Conservation (phyloP, 2,797 vertebrate species). For the Sylvia borin region DNA sequence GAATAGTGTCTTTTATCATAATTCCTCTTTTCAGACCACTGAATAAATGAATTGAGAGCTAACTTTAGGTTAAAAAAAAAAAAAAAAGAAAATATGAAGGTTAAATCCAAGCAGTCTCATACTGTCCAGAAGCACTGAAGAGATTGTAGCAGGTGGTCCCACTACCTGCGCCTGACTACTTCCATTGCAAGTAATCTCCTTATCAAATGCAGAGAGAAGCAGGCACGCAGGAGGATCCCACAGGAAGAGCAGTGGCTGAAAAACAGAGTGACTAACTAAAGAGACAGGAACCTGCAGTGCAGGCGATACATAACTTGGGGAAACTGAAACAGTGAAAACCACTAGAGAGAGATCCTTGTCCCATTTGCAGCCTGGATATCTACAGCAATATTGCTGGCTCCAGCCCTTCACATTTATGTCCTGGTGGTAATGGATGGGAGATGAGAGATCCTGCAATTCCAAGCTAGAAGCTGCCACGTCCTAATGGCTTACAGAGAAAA, state of each 20-base stretch:
- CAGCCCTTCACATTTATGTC: not conserved
- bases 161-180: constrained; percentile 47
- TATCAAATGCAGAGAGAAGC: constrained; percentile 28
- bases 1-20: not conserved
- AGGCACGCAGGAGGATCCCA: constrained; percentile 20
- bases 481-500: not conserved
- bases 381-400: not conserved
- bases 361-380: not conserved
- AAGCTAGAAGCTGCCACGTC: not conserved
- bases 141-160: constrained; percentile 39
- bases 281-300: not conserved
- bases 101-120: not conserved
- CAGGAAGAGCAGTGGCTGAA: not conserved
- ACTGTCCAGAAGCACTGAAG: constrained; percentile 1
- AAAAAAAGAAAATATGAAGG: not conserved
- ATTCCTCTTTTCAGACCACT: not conserved
- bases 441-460: not conserved
- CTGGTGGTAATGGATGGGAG: not conserved
- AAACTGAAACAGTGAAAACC: not conserved
- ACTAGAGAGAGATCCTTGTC: not conserved
- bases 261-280: not conserved
- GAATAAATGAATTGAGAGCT: not conserved
- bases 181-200: constrained; percentile 41
- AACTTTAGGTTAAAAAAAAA: not conserved
- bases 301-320: not conserved